Percentiles rank a stretch among this genome's conserved stretches.
Evolutionary conservation across 2,797 vertebrate species (phyloP).

Genomic region (Pangasius krempfi): DNA sequence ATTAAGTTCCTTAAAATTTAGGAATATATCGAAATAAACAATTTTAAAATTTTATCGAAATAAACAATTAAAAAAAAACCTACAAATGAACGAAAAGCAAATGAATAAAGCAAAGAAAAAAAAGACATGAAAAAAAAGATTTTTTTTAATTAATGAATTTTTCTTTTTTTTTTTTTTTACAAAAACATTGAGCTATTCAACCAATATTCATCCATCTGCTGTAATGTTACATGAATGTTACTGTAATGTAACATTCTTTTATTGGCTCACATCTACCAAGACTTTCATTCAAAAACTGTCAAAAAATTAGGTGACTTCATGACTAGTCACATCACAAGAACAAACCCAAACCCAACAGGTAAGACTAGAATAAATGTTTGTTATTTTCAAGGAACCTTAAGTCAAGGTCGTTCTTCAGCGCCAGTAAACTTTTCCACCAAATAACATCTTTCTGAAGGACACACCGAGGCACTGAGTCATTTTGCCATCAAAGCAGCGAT

Average conservation of each 20-base stretch:
- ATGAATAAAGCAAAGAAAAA: neutral
- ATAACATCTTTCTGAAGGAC: constrained; percentile 25
- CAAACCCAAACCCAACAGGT: neutral
- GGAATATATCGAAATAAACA: neutral
- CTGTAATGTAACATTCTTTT: neutral
- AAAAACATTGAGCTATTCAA: neutral
- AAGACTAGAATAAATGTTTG: neutral
- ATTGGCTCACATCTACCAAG: neutral
- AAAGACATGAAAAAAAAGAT: neutral
- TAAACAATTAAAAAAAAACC: no score
- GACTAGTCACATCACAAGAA: neutral
- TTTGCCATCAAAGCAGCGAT: constrained; percentile 36
- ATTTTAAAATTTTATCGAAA: neutral
- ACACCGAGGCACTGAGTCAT: neutral
- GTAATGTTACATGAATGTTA: neutral
- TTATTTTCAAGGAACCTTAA: neutral
- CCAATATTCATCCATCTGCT: neutral
- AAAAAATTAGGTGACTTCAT: neutral
- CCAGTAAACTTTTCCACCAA: neutral
- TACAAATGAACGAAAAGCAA: no score
- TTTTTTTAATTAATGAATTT: neutral
- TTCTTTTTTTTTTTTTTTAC: neutral
- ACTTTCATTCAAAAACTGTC: neutral
- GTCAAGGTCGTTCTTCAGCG: neutral
- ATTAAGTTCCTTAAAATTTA: neutral